Evolutionary conservation across 2,113 vertebrate species (phyloP), one percentile per base, ranked within the genome.

Genomic region (Corythornis vintsioides): DNA sequence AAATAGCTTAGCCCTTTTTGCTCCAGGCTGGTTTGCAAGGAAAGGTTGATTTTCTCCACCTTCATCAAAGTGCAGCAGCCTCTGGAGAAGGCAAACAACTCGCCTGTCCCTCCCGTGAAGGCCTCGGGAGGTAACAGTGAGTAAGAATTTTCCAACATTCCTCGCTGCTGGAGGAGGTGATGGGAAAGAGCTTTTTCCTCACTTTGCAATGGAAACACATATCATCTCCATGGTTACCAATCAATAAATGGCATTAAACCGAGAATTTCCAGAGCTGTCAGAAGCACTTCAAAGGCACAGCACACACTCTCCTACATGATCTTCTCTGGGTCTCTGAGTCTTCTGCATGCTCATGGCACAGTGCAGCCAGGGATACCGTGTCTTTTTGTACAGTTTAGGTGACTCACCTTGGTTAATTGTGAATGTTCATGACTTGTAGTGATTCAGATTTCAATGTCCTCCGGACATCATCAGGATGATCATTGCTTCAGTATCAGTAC

Each of bases 331-430:
- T 10, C 15, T 57, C 61, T 1, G 19, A 25, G 13, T 20, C 20
- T 55, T 52, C 61, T 12, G 28, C 10, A 14, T 1, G 0, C 40
- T 52, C 47, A 40, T 0, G 0, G 33, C 0, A 0, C 10, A 31
- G 40, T 35, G 31, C 31, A 31, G 14, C 18, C 5, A 11, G 11
- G 26, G 64, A 9, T 6, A 2, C 0, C 3, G 11, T 18, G 33
- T 45, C 31, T 10, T 31, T 33, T 56, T n/a, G 18, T 4, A 43
- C 8, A 4, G 45, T 74, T 70, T 52, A 70, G 48, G 50, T 20
- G 25, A 69, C 83, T 72, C 47, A 17, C 13, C 12, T 48, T 13
- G 7, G 29, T 69, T 64, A 72, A 52, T 4, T 28, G 24, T 5
- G 11, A 66, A 24, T 9, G 10, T 45, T 65, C 69, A 70, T 45